Evolutionary conservation across 2,113 vertebrate species (phyloP), one percentile per base, ranked within the genome.

Genomic region (Lichenostomus cassidix): DNA sequence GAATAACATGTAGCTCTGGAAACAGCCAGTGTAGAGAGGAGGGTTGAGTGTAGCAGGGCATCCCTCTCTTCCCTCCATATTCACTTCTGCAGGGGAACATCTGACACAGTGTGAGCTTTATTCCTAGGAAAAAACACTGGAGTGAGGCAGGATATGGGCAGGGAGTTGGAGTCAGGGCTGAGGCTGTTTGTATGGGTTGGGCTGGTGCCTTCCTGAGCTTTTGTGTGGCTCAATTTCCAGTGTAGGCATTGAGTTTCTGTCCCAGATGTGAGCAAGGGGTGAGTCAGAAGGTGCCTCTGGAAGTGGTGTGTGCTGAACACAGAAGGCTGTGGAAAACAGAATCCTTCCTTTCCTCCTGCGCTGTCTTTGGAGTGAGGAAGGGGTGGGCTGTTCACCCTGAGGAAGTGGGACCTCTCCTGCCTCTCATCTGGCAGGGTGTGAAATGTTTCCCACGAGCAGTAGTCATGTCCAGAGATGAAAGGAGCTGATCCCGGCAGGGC

Each of bases 1-100:
- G 52, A 74, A 10, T 42, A 21, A 33, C 2, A 0, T 1, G 6
- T 10, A 27, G 21, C 13, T 60, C 46, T 67, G 2, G 2, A 44
- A 79, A 9, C 25, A 63, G 53, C 20, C 37, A 25, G 12, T 6
- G 22, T 39, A 29, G 73, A 42, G 69, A 62, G 3, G 25, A 69
- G 24, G 22, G 21, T n/a, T 70, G 35, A 25, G 7, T 5, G 44
- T 19, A 10, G 18, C 3, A 6, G 31, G 18, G 28, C 23, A 68
- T 70, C 31, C 33, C 29, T 50, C 33, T 52, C 39, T 65, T 70
- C 24, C 2, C 53, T 68, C 35, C 8, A 0, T 24, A 0, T 8
- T 75, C 62, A 22, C 21, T 86, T 50, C 46, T 62, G 33, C 50
- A 37, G n/a, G 33, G 55, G 53, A 52, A 9, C 46, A 35, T 42